A percentile compares a stretch with the other conserved stretches of the same genome.
Evolutionary conservation across 2,888 invertebrate species (phyloP).

Genomic region (Oligia latruncula): DNA sequence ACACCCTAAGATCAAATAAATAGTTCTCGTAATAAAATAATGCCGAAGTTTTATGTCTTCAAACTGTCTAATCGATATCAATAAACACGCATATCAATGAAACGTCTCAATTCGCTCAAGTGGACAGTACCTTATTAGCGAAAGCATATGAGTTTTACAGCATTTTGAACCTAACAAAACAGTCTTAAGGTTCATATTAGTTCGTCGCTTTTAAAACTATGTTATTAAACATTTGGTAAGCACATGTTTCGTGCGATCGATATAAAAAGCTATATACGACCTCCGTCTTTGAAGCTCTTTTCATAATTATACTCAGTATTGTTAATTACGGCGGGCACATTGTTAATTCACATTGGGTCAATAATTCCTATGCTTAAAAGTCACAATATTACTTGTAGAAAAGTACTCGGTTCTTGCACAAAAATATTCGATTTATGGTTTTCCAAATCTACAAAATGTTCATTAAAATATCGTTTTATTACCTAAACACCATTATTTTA

Average conservation of each 20-base stretch:
- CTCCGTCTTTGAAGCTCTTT: constrained; percentile 17
- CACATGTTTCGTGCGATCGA: constrained; percentile 41
- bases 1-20: not conserved
- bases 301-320: constrained; percentile 24
- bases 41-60: not conserved
- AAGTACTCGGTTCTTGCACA: not conserved
- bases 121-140: constrained; percentile 45
- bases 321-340: constrained; percentile 23
- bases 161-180: constrained; percentile 31
- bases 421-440: not conserved
- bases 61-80: constrained; percentile 29
- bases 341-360: constrained; percentile 45
- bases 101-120: constrained; percentile 43
- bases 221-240: constrained; percentile 45
- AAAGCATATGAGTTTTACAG: constrained; percentile 52
- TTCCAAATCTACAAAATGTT: not conserved
- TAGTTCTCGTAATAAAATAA: not conserved
- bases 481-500: not conserved
- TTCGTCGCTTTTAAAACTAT: constrained; percentile 23
- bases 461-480: not conserved
- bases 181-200: constrained; percentile 43
- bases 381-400: not conserved
- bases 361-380: constrained; percentile 33
- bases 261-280: constrained; percentile 24
- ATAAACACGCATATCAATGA: constrained; percentile 29